A percentile compares a stretch with the other conserved stretches of the same genome.
These are phyloP conservation scores for Numida meleagris DNA, from an alignment of 2,113 vertebrate genomes.

Conservation along the genomic window DNA sequence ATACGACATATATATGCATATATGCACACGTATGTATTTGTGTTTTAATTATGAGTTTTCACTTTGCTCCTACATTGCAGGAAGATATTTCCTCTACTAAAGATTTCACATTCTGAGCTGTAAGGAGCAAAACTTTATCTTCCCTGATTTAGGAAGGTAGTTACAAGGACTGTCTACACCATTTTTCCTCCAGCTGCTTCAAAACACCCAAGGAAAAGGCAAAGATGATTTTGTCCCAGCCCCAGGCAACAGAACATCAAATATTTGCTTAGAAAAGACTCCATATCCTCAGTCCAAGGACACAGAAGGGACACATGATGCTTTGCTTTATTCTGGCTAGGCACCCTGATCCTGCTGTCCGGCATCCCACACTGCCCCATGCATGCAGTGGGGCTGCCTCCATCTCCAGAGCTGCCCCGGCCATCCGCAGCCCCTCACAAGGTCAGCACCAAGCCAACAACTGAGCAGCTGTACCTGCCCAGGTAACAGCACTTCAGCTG, in stretches of 20 bases:
- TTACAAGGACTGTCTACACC: not conserved
- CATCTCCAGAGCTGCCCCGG: not conserved
- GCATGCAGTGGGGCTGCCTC: not conserved
- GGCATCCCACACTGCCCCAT: not conserved
- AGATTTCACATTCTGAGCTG: not conserved
- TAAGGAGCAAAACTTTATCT: not conserved
- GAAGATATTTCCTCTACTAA: not conserved
- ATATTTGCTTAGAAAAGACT: slow-evolving; percentile 15
- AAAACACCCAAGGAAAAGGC: not conserved
- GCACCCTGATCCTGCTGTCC: not conserved
- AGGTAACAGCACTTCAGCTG: not conserved
- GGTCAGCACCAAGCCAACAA: not conserved
- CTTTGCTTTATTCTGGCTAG: not conserved
- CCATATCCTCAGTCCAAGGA: not conserved
- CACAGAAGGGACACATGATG: not conserved
- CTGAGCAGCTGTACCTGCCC: not conserved
- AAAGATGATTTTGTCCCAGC: slow-evolving; percentile 10
- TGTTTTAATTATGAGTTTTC: slow-evolving; percentile 22
- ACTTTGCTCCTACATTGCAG: not conserved
- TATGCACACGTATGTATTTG: not conserved
- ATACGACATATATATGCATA: accelerated
- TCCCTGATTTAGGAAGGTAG: not conserved
- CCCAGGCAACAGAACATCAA: slow-evolving; percentile 32
- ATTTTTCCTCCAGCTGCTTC: slow-evolving; percentile 1
- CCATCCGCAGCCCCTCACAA: not conserved